Evolutionary conservation across 2,113 vertebrate species (phyloP).

Genomic region (Aspiorhynchus laticeps): DNA sequence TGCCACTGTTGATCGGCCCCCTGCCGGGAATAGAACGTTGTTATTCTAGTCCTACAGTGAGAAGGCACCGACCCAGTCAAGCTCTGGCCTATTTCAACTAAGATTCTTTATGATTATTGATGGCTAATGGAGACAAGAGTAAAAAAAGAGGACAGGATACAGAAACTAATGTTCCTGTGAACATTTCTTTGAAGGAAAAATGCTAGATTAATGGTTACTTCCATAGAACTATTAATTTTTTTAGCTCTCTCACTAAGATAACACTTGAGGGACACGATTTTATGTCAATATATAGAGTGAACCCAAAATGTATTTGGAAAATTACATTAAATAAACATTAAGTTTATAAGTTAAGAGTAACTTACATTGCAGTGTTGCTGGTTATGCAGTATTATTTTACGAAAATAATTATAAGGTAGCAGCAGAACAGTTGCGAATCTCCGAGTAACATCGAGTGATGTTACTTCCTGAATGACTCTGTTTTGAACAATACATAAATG

Average conservation of each 20-base stretch:
- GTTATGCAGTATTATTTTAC: too few relatives aligned
- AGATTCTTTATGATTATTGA: constrained; percentile 54
- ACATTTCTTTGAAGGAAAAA: not conserved
- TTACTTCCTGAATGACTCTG: too few relatives aligned
- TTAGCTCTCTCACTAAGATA: not conserved
- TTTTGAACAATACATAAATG: too few relatives aligned
- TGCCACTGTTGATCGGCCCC: constrained; percentile 55
- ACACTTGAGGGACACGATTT: constrained; percentile 4
- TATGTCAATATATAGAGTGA: constrained; percentile 14
- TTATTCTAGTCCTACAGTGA: constrained; percentile 49
- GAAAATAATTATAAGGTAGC: too few relatives aligned
- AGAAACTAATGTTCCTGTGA: constrained; percentile 42
- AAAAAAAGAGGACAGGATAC: not conserved
- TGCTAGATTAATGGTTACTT: constrained; percentile 30
- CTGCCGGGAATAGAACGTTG: constrained; percentile 48
- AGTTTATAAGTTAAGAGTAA: too few relatives aligned
- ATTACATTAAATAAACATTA: too few relatives aligned
- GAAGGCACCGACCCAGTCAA: constrained; percentile 48
- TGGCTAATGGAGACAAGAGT: constrained; percentile 24
- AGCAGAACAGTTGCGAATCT: too few relatives aligned
- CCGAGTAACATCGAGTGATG: too few relatives aligned
- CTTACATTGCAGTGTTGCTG: too few relatives aligned
- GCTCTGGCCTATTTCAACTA: constrained; percentile 58
- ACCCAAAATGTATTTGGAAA: not conserved
- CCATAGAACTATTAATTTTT: not conserved